These are phyloP conservation scores for Cydia splendana DNA, from an alignment of 1,140 invertebrate species.

Conservation along the genomic window DNA sequence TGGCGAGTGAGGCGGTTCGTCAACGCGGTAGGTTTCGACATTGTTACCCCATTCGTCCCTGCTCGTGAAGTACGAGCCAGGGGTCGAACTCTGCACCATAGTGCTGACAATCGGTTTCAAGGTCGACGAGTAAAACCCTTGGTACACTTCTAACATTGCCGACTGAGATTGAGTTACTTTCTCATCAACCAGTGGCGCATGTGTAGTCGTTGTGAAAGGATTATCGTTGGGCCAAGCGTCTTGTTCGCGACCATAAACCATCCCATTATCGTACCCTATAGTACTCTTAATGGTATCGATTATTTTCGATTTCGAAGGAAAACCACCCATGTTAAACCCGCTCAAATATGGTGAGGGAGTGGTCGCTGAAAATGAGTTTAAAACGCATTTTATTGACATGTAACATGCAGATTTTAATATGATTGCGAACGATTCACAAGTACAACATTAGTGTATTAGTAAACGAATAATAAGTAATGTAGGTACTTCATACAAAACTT, in stretches of 20 bases:
- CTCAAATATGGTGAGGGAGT: conserved; percentile 62
- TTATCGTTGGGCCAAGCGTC: conserved; percentile 77
- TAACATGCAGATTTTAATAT: conserved; percentile 60
- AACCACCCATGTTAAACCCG: conserved; percentile 62
- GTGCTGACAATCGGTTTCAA: conserved; percentile 73
- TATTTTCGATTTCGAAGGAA: conserved; percentile 68
- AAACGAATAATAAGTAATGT: conserved; percentile 32
- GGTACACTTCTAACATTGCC: conserved; percentile 78
- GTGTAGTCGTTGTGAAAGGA: conserved; percentile 74
- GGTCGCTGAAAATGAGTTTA: conserved; percentile 71
- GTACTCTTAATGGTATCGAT: conserved; percentile 71
- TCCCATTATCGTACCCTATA: conserved; percentile 67
- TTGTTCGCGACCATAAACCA: conserved; percentile 61
- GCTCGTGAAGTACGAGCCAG: conserved; percentile 58
- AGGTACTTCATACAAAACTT: conserved; percentile 47
- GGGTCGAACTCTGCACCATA: conserved; percentile 56
- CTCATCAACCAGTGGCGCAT: conserved; percentile 68
- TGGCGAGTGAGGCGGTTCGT: conserved; percentile 76
- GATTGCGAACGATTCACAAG: conserved; percentile 33
- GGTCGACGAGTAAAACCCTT: conserved; percentile 74
- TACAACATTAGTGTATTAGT: conserved; percentile 38
- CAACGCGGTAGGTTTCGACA: conserved; percentile 74
- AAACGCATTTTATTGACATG: conserved; percentile 58
- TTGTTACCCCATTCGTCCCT: conserved; percentile 73
- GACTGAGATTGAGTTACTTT: conserved; percentile 74